Percentiles rank a stretch among this genome's conserved stretches.
Evolutionary conservation across 2,888 invertebrate species (phyloP).

Genomic region (Acrobasis consociella): DNA sequence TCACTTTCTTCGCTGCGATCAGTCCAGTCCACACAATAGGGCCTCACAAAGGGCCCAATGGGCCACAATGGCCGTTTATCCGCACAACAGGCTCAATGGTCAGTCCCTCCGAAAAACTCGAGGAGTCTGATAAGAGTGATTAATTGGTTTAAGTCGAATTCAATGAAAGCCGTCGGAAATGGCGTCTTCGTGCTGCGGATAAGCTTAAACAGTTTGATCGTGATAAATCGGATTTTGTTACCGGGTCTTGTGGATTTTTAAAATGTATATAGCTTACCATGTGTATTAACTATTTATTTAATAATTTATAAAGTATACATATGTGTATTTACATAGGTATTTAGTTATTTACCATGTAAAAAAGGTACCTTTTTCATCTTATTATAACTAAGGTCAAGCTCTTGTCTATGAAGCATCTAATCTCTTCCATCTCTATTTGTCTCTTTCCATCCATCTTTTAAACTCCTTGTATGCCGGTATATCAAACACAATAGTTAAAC

Average conservation of each 20-base stretch:
- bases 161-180: constrained; percentile 70
- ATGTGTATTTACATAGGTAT: too few relatives aligned
- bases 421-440: too few relatives aligned
- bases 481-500: too few relatives aligned
- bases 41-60: constrained; percentile 47
- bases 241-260: constrained; percentile 18
- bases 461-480: too few relatives aligned
- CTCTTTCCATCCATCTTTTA: too few relatives aligned
- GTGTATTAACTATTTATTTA: background rate
- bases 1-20: constrained; percentile 63
- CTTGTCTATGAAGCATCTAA: too few relatives aligned
- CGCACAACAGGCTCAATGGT: constrained; percentile 65
- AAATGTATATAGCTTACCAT: constrained; percentile 1
- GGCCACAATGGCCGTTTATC: constrained; percentile 60
- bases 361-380: too few relatives aligned
- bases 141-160: constrained; percentile 79
- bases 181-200: constrained; percentile 48
- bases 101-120: constrained; percentile 68
- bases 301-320: too few relatives aligned
- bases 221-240: constrained; percentile 37
- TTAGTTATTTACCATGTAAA: too few relatives aligned
- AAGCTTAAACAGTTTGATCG: constrained; percentile 47
- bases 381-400: too few relatives aligned
- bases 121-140: constrained; percentile 79
- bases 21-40: constrained; percentile 66